A percentile compares a stretch with the other conserved stretches of the same genome.
These are phyloP conservation scores for Lepus townsendii DNA, from an alignment of 2,797 vertebrate species.

Conservation along the genomic window DNA sequence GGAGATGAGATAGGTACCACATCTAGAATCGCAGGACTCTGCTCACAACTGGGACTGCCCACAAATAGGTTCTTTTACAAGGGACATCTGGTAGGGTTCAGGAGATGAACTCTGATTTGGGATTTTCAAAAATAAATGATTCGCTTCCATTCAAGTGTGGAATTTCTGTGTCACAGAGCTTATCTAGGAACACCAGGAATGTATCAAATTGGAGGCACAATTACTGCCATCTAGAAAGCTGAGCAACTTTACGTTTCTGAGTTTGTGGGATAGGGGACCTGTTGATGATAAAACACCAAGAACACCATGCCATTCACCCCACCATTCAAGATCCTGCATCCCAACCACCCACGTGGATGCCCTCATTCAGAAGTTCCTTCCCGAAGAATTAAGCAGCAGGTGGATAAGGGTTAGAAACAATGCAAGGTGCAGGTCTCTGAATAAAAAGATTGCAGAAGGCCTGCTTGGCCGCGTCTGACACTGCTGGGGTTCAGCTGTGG, in stretches of 20 bases:
- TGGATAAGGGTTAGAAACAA: background rate
- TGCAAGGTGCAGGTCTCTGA: background rate
- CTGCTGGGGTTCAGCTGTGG: background rate
- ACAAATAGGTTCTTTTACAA: background rate
- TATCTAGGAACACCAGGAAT: background rate
- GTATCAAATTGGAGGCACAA: background rate
- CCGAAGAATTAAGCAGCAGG: background rate
- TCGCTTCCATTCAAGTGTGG: background rate
- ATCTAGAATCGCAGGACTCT: background rate
- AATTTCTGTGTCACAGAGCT: background rate
- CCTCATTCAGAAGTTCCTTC: background rate
- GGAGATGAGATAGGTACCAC: background rate
- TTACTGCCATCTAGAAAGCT: background rate
- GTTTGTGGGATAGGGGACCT: background rate
- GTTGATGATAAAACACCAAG: background rate
- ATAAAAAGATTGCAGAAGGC: background rate
- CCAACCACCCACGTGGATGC: background rate
- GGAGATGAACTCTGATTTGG: background rate
- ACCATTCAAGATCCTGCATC: background rate
- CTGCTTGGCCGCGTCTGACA: background rate
- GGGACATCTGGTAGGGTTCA: background rate
- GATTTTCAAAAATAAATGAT: background rate
- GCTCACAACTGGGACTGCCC: background rate
- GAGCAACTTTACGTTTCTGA: background rate
- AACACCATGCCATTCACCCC: background rate